Conservation (phyloP, 2,888 invertebrate genomes). For the Drosophila barbarae region DNA sequence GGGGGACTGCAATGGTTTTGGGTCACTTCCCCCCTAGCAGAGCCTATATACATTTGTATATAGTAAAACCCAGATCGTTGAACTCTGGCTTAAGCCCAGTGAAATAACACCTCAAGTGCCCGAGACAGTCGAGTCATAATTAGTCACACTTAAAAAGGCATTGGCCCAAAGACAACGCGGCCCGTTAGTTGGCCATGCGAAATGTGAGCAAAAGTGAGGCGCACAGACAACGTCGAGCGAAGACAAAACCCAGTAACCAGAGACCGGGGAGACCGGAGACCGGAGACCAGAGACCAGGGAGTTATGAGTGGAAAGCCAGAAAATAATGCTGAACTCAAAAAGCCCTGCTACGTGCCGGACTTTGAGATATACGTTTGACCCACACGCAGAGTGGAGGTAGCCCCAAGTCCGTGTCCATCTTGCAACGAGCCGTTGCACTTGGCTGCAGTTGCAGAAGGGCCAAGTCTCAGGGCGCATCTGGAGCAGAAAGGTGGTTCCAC, state of each 20-base stretch:
- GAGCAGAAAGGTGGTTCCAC: conserved; percentile 62
- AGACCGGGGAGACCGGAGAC: conserved; percentile 35
- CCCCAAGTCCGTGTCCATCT: conserved; percentile 36
- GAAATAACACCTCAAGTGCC: conserved; percentile 43
- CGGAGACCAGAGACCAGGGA: conserved; percentile 27
- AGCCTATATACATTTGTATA: neutral
- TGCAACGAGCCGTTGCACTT: conserved; percentile 66
- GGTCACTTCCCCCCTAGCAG: conserved; percentile 26
- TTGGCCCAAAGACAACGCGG: conserved; percentile 60
- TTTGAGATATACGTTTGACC: conserved; percentile 35
- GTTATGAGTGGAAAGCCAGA: conserved; percentile 51
- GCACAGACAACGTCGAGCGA: conserved; percentile 23
- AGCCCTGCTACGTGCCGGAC: conserved; percentile 55
- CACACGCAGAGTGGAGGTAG: conserved; percentile 14
- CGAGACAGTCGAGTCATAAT: conserved; percentile 54
- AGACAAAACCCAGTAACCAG: conserved; percentile 51
- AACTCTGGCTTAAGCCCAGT: conserved; percentile 43
- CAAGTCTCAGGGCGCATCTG: conserved; percentile 50
- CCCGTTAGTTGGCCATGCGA: conserved; percentile 64
- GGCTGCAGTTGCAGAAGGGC: conserved; percentile 67
- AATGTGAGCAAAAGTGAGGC: conserved; percentile 56
- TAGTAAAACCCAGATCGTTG: conserved; percentile 43
- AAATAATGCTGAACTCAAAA: conserved; percentile 41
- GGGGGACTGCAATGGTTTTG: conserved; percentile 25
- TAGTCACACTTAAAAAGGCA: conserved; percentile 74